These are phyloP conservation scores for Miniopterus natalensis DNA, from an alignment of 2,113 vertebrate species.

Conservation along the genomic window DNA sequence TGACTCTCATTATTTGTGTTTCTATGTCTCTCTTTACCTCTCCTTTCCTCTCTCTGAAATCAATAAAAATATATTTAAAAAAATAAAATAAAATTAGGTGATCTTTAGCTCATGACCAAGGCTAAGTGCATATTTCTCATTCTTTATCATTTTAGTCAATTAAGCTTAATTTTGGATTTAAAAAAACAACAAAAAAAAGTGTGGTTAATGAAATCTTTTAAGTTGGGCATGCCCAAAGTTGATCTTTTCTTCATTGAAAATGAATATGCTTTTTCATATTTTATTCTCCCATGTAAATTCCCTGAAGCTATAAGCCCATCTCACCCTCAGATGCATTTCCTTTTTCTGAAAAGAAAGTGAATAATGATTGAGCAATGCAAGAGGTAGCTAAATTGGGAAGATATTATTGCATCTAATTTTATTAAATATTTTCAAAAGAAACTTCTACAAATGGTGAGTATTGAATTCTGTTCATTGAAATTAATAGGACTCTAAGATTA, in stretches of 20 bases:
- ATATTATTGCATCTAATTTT: constrained; percentile 10
- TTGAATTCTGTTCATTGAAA: neutral
- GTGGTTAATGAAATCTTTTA: neutral
- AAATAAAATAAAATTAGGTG: constrained; percentile 68
- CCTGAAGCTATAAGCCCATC: neutral
- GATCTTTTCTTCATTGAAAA: neutral
- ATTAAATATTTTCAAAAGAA: constrained; percentile 53
- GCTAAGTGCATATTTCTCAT: neutral
- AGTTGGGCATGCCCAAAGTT: neutral
- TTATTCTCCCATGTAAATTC: neutral
- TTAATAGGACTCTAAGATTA: neutral
- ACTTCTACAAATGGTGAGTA: neutral
- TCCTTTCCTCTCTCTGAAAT: too few species aligned
- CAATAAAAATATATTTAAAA: constrained; percentile 73
- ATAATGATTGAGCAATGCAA: constrained; percentile 48
- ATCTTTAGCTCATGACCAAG: neutral
- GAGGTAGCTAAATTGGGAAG: neutral
- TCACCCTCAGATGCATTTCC: neutral
- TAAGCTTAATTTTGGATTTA: neutral
- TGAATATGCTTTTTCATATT: neutral
- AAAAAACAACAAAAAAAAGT: neutral
- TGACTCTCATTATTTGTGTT: too few species aligned
- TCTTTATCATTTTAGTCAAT: neutral
- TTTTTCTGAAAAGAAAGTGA: constrained; percentile 40
- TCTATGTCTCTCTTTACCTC: too few species aligned